Percentiles rank a stretch among this genome's conserved stretches.
Conservation (phyloP, 2,797 vertebrate species). For the Manis pentadactyla region DNA sequence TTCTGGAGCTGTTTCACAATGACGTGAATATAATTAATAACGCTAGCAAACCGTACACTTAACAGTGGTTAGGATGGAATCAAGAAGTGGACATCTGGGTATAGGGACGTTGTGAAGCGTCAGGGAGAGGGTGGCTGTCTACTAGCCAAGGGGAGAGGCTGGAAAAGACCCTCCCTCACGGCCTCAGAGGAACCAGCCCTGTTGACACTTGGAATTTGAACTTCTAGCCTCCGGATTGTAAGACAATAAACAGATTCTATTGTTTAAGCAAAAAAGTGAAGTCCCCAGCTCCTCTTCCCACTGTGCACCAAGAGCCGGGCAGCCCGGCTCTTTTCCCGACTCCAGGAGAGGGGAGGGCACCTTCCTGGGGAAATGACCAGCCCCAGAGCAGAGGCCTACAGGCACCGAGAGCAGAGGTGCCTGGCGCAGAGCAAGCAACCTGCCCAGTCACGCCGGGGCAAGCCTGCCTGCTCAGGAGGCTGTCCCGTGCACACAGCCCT, state of each 20-base stretch:
- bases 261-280: neutral
- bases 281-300: neutral
- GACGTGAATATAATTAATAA: neutral
- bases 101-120: neutral
- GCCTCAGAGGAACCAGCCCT: neutral
- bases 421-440: neutral
- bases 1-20: neutral
- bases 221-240: neutral
- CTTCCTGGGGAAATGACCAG: too few relatives aligned
- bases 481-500: neutral
- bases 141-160: neutral
- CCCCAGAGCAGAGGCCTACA: too few relatives aligned
- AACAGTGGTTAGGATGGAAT: neutral
- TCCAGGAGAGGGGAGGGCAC: neutral
- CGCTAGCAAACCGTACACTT: neutral
- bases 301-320: neutral
- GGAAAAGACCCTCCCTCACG: neutral
- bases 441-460: accelerated
- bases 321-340: neutral
- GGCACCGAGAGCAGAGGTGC: neutral
- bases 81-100: neutral
- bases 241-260: neutral
- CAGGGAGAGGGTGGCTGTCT: accelerated
- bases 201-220: neutral
- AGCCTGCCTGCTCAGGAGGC: accelerated